A percentile compares a stretch with the other conserved stretches of the same genome.
Conservation (phyloP, 1,140 invertebrate genomes). For the Tetramorium simillimum region DNA sequence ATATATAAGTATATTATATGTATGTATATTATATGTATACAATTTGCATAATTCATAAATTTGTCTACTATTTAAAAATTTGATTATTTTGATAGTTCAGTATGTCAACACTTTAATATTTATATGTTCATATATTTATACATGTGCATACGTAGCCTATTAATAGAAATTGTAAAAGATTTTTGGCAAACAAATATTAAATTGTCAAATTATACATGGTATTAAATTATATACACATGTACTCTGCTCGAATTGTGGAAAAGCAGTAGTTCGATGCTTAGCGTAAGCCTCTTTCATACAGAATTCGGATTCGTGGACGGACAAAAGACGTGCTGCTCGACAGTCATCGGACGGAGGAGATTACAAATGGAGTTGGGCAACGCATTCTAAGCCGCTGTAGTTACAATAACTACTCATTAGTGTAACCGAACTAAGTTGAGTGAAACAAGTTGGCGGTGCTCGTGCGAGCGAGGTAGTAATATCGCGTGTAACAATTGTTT, state of each 20-base stretch:
- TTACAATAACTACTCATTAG: slow-evolving; percentile 51
- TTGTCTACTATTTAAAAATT: too few relatives aligned
- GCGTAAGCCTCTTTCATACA: slow-evolving; percentile 25
- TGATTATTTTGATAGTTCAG: too few relatives aligned
- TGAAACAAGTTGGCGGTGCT: not conserved
- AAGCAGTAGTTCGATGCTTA: not conserved
- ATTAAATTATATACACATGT: too few relatives aligned
- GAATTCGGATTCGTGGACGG: not conserved
- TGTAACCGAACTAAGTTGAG: not conserved
- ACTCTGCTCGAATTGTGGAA: too few relatives aligned
- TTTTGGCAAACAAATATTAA: too few relatives aligned
- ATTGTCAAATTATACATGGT: too few relatives aligned
- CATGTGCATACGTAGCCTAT: too few relatives aligned
- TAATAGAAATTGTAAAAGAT: too few relatives aligned
- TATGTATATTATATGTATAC: not conserved
- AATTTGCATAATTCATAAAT: too few relatives aligned
- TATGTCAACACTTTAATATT: too few relatives aligned
- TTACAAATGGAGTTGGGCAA: slow-evolving; percentile 1
- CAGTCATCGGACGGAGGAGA: not conserved
- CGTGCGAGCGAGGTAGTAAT: not conserved
- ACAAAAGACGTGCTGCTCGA: not conserved
- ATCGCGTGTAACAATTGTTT: not conserved
- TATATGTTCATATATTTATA: too few relatives aligned
- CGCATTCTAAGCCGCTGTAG: not conserved
- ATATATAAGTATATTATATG: too few relatives aligned